A percentile compares a stretch with the other conserved stretches of the same genome.
phyloP scores from a whole-genome alignment of 2,888 invertebrate genomes.

The Diarsia brunnea region DNA sequence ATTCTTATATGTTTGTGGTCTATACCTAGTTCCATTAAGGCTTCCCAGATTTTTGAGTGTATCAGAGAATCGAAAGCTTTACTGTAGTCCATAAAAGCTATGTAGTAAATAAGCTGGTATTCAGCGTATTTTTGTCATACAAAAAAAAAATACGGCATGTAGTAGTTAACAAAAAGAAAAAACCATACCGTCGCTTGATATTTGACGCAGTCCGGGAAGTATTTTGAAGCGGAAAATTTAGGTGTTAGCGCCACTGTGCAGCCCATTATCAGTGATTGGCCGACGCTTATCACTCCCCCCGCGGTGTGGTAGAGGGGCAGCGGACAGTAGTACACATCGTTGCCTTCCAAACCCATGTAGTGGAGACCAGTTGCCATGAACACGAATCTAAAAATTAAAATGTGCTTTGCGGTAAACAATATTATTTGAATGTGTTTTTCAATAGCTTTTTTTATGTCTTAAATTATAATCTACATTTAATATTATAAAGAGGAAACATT shows the following conservation, averaged over 20 bases:
- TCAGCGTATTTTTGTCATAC: too few species aligned
- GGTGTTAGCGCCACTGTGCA: conserved; percentile 95
- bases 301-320: conserved; percentile 99
- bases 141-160: too few species aligned
- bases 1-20: too few species aligned
- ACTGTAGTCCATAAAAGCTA: too few species aligned
- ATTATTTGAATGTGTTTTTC: neutral
- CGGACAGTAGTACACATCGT: conserved; percentile 96
- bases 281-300: conserved; percentile 96
- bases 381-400: conserved; percentile 91
- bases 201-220: conserved; percentile 97
- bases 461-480: neutral
- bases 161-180: too few species aligned
- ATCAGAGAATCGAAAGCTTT: too few species aligned
- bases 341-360: conserved; percentile 91
- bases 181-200: conserved; percentile 99
- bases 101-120: too few species aligned
- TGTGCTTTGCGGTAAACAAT: neutral
- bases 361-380: conserved; percentile 94
- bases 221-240: conserved; percentile 98
- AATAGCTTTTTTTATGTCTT: neutral
- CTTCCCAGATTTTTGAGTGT: too few species aligned
- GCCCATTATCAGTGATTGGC: conserved; percentile 95
- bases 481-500: neutral
- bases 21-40: too few species aligned